Conservation (phyloP, 1,140 invertebrate species). For the Thaumatotibia leucotreta region DNA sequence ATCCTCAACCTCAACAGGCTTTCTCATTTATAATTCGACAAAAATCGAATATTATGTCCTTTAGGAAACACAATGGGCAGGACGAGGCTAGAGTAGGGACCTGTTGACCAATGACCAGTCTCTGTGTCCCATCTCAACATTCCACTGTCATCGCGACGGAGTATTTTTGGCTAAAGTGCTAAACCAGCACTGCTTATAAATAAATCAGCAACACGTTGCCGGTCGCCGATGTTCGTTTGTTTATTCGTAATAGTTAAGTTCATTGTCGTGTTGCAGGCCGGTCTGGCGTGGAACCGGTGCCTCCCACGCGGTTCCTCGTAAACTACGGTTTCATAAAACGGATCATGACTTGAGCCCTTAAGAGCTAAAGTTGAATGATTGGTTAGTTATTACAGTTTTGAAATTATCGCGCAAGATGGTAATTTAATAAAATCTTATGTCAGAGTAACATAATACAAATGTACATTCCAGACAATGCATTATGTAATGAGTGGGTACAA, state of each 20-base stretch:
- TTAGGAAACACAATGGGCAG: too few relatives aligned
- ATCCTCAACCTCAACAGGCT: too few relatives aligned
- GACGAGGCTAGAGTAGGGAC: too few relatives aligned
- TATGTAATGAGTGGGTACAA: too few relatives aligned
- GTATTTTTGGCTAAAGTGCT: too few relatives aligned
- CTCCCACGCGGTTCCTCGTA: slow-evolving; percentile 2
- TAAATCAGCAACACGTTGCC: slow-evolving; percentile 16
- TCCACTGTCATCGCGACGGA: too few relatives aligned
- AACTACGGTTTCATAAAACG: not conserved
- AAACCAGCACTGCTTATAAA: slow-evolving; percentile 28
- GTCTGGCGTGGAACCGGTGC: slow-evolving; percentile 31
- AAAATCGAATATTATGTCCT: too few relatives aligned
- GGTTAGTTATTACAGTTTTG: not conserved
- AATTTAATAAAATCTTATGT: not conserved
- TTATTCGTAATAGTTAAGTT: slow-evolving; percentile 24
- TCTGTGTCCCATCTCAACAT: too few relatives aligned
- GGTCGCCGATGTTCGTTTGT: slow-evolving; percentile 19
- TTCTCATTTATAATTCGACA: too few relatives aligned
- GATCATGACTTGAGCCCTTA: not conserved
- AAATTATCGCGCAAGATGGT: not conserved
- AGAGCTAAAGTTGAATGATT: not conserved
- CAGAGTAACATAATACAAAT: not conserved
- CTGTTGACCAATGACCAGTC: too few relatives aligned
- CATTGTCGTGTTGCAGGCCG: slow-evolving; percentile 27
- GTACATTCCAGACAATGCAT: too few relatives aligned